phyloP scores from a whole-genome alignment of 1,140 invertebrate species.

The Drosophila mayri region DNA sequence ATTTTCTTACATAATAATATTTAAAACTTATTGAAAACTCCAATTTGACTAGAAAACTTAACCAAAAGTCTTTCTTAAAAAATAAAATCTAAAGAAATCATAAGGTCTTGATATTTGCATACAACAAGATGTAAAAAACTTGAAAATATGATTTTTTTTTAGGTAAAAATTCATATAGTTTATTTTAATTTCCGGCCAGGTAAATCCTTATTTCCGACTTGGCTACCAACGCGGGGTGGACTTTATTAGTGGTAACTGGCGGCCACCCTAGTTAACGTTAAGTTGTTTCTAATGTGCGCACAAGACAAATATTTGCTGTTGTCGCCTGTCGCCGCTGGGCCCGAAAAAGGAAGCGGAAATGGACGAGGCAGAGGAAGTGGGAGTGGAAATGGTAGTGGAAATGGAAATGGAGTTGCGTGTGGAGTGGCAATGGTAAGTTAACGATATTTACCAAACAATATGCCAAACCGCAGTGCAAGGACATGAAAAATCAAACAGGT shows the following conservation, averaged over 20 bases:
- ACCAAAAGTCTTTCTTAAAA: too few relatives aligned
- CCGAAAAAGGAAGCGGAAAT: slow-evolving; percentile 2
- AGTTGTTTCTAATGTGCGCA: slow-evolving; percentile 53
- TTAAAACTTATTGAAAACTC: too few relatives aligned
- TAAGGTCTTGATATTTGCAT: too few relatives aligned
- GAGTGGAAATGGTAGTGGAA: slow-evolving; percentile 19
- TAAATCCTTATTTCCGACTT: neutral
- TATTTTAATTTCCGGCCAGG: neutral
- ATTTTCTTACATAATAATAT: too few relatives aligned
- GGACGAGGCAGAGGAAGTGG: slow-evolving; percentile 35
- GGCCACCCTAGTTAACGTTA: slow-evolving; percentile 48
- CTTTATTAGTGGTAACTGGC: slow-evolving; percentile 17
- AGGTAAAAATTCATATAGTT: neutral
- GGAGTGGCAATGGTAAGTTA: slow-evolving; percentile 71
- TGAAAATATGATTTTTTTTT: neutral
- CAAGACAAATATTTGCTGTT: slow-evolving; percentile 57
- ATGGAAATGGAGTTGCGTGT: slow-evolving; percentile 66
- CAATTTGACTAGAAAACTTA: too few relatives aligned
- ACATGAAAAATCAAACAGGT: slow-evolving; percentile 84
- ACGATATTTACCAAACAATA: slow-evolving; percentile 81
- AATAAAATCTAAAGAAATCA: too few relatives aligned
- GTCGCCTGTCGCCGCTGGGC: slow-evolving; percentile 42
- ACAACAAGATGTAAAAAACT: too few relatives aligned
- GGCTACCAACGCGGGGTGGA: neutral
- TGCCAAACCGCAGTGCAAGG: slow-evolving; percentile 43